Base-by-base conservation (phyloP, 1,140 invertebrate genomes). In the Ostrea edulis region DNA sequence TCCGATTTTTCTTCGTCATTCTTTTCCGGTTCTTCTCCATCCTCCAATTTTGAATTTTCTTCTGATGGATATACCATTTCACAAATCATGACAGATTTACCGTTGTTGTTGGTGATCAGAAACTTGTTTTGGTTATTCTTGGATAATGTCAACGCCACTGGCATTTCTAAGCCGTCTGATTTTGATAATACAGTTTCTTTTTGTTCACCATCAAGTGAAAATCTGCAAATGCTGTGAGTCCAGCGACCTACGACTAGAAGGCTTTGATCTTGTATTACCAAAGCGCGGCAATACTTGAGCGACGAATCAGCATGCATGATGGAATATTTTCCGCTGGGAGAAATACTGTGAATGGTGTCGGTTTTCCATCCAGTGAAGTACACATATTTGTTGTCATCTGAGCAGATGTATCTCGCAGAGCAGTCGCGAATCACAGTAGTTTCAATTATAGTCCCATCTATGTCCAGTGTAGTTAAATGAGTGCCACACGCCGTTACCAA, bases 31-130 rank as follows among this genome's bases (percentile, higher is more conserved):
- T 71, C 25, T 35, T 77, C 68, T 77, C 14, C 25, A 8, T 77
- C 68, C 0, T 29, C 4, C 8, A 22, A 12, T 35, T 12, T 8
- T 14, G 9, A 12, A 29, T 77, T 9, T 77, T 29, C 29, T 77
- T 77, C 68, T 25, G 22, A 25, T 25, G 68, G 68, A 14, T 77
- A 7, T 2, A 77, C 25, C 68, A 77, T 77, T 77, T 83, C 44
- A 83, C 82, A 83, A n/a, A 83, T 54, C 14, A 83, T 20, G 17
- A 83, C 52, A 83, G 82, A 83, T 17, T 22, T 83, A 8, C 82
- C 82, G n/a, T 83, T 83, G 51, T 83, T 83, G 29, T 83, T 83
- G 44, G 82, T 54, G n/a, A 83, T 52, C n/a, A 83, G 52, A 25
- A 83, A 83, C 0, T 8, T 83, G n/a, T 54, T 54, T 11, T 51